Evolutionary conservation across 2,888 invertebrate species (phyloP), one percentile per base, ranked within the genome.

Genomic region (Mimas tiliae): DNA sequence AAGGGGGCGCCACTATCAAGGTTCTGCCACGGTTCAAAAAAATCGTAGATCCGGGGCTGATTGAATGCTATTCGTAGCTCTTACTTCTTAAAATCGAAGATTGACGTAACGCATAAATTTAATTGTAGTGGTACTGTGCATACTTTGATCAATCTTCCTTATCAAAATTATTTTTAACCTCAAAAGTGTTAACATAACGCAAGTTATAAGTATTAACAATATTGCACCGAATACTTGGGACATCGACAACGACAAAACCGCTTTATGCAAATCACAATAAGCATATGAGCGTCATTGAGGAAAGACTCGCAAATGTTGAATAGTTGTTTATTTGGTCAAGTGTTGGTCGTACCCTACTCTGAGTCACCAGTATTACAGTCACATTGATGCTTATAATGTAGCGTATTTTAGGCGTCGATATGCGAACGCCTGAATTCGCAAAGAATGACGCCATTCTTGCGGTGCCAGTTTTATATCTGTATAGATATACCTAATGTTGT

Each of bases 281-380:
- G 65, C 67, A 69, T 33, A 19, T 65, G 69, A 77, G 70, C 78
- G 78, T 84, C 81, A 83, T 84, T 81, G 79, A 86, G 85, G 84
- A 87, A 87, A 87, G 81, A 85, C 80, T 84, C 71, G 77, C 79
- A 72, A 83, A 73, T 80, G 82, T 80, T 82, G 84, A 87, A 87
- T 88, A 86, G 79, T 84, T 86, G 86, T 89, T 89, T 92, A 88
- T 92, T 92, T 93, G 88, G 87, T 88, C 90, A 93, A 92, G 88
- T 91, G 92, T 78, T 74, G 71, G 70, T 73, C 73, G 71, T 72
- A 77, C 77, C 68, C 77, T 69, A 67, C 76, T 77, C 84, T 93
- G 92, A 93, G 83, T 93, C 92, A 93, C 79, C 79, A 86, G 86
- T 89, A 90, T 88, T 91, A 91, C 90, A 90, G 91, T 88, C 90